Conservation (phyloP, 92 coral and sea anemone species). For the Siderastrea radians region DNA sequence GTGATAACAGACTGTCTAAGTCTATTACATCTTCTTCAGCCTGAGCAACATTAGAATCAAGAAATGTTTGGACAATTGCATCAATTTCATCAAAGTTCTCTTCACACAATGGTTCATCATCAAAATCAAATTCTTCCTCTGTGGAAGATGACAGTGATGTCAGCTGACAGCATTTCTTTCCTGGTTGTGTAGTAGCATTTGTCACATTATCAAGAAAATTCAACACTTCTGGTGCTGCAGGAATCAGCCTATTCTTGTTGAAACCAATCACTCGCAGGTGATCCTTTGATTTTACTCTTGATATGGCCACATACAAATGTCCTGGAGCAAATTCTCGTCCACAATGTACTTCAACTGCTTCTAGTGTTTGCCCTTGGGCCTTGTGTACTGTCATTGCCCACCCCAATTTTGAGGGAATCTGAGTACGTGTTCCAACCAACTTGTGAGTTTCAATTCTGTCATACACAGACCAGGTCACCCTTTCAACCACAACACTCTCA, state of each 20-base stretch:
- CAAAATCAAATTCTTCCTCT: not conserved
- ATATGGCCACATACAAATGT: conserved; percentile 51
- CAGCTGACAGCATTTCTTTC: not conserved
- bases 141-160: not conserved
- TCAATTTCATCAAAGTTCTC: not conserved
- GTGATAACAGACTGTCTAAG: not conserved
- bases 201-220: not conserved
- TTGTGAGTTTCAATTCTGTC: conserved; percentile 18
- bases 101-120: not conserved
- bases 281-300: conserved; percentile 9
- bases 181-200: no score
- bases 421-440: conserved; percentile 37
- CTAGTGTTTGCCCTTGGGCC: conserved; percentile 50
- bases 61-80: not conserved
- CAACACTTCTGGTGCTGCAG: not conserved
- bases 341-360: conserved; percentile 56
- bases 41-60: not conserved
- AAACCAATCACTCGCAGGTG: not conserved
- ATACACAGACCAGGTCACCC: conserved; percentile 39
- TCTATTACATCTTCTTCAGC: not conserved
- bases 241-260: not conserved
- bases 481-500: not conserved
- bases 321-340: conserved; percentile 55
- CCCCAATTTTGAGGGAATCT: conserved; percentile 15
- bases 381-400: conserved; percentile 50